Conservation (phyloP, 2,113 vertebrate genomes). For the Trochalopteron elliotii region DNA sequence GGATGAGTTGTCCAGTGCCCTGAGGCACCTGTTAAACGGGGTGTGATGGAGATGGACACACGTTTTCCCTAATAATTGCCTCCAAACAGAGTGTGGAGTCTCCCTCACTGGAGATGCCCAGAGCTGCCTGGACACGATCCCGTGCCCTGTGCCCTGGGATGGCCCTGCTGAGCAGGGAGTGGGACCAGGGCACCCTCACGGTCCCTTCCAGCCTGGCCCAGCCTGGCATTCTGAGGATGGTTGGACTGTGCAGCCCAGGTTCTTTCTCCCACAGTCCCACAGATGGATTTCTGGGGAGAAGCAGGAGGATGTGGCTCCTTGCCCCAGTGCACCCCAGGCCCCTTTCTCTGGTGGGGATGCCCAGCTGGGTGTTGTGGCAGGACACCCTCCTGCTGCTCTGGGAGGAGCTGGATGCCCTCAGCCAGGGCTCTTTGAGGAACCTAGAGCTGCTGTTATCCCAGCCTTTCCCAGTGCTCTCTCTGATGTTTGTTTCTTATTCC, state of each 20-base stretch:
- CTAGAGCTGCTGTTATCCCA: no score
- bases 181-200: background rate
- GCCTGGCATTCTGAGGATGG: background rate
- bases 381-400: no score
- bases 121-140: background rate
- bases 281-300: no score
- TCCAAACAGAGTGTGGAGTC: background rate
- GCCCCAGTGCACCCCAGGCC: no score
- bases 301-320: no score
- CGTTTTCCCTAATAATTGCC: rapidly evolving
- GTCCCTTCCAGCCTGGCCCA: background rate
- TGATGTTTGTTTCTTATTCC: background rate
- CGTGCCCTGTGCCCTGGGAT: background rate
- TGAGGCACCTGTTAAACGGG: background rate
- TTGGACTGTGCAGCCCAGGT: background rate
- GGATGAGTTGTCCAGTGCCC: background rate
- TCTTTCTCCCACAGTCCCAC: background rate
- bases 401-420: no score
- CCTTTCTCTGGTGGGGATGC: no score
- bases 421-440: no score
- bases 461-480: no score
- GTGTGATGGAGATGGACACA: background rate
- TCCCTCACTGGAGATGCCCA: background rate
- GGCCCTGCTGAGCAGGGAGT: background rate
- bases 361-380: no score